These are phyloP conservation scores for Muntiacus reevesi DNA, from an alignment of 2,113 vertebrate genomes.

Conservation along the genomic window DNA sequence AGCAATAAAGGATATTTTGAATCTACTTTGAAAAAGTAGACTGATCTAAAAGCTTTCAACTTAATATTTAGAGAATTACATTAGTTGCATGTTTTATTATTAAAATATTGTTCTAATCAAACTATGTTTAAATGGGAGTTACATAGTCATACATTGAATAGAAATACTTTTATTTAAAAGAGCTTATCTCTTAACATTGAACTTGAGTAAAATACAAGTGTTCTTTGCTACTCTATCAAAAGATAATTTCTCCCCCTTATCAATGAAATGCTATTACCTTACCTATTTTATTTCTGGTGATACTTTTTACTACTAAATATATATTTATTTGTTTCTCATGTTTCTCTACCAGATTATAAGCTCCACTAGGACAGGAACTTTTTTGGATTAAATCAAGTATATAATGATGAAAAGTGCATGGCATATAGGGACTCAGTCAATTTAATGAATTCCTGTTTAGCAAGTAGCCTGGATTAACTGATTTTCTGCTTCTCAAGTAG, in stretches of 20 bases:
- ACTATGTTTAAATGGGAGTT: background rate
- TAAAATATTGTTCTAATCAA: background rate
- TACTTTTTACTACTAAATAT: background rate
- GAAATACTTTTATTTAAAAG: background rate
- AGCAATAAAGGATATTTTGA: background rate
- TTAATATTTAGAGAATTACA: background rate
- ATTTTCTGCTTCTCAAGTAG: background rate
- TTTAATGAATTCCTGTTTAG: background rate
- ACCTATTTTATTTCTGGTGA: background rate
- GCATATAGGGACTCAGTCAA: fast-evolving
- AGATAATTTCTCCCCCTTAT: background rate
- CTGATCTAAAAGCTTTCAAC: background rate
- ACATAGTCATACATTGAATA: background rate
- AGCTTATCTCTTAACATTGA: background rate
- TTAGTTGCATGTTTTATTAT: background rate
- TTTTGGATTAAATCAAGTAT: background rate
- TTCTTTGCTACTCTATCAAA: background rate
- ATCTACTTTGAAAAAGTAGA: background rate
- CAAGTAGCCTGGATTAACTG: background rate
- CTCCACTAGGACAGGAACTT: background rate
- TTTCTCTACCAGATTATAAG: background rate
- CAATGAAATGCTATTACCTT: background rate
- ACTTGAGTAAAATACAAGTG: background rate
- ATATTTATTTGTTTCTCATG: background rate
- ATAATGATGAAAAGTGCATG: background rate